These are phyloP conservation scores for Brenthis daphne DNA, from an alignment of 2,888 invertebrate genomes.

Conservation along the genomic window DNA sequence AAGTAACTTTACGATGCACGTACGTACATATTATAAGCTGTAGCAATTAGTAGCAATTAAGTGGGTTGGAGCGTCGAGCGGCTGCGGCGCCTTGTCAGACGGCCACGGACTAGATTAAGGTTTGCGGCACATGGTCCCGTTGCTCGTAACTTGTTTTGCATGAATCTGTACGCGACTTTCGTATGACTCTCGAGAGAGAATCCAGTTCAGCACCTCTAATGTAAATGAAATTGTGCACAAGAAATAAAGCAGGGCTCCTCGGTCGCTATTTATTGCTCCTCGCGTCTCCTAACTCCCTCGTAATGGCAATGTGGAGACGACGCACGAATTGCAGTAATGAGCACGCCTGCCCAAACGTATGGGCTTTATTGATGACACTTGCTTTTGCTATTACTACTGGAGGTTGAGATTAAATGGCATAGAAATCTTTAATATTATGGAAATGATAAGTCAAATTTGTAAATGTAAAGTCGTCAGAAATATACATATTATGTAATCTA, in stretches of 20 bases:
- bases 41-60: conserved; percentile 79
- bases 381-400: conserved; percentile 38
- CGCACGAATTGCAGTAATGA: conserved; percentile 69
- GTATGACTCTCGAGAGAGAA: conserved; percentile 71
- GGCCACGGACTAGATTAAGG: conserved; percentile 71
- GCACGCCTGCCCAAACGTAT: conserved; percentile 74
- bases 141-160: conserved; percentile 76
- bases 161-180: conserved; percentile 76
- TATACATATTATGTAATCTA: too few species aligned
- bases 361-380: conserved; percentile 77
- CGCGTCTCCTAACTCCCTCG: conserved; percentile 75
- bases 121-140: conserved; percentile 63
- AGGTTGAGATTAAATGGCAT: background rate
- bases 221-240: conserved; percentile 81
- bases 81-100: conserved; percentile 57
- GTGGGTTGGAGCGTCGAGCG: conserved; percentile 64
- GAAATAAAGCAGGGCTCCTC: conserved; percentile 76
- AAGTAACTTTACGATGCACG: conserved; percentile 65
- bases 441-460: too few species aligned
- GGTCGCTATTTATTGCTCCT: conserved; percentile 76
- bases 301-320: conserved; percentile 76
- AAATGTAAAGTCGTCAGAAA: too few species aligned
- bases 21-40: conserved; percentile 69
- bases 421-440: too few species aligned
- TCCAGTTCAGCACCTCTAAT: conserved; percentile 75